A percentile compares a stretch with the other conserved stretches of the same genome.
Evolutionary conservation across 1,140 invertebrate genomes (phyloP).

Genomic region (Anastrepha obliqua): DNA sequence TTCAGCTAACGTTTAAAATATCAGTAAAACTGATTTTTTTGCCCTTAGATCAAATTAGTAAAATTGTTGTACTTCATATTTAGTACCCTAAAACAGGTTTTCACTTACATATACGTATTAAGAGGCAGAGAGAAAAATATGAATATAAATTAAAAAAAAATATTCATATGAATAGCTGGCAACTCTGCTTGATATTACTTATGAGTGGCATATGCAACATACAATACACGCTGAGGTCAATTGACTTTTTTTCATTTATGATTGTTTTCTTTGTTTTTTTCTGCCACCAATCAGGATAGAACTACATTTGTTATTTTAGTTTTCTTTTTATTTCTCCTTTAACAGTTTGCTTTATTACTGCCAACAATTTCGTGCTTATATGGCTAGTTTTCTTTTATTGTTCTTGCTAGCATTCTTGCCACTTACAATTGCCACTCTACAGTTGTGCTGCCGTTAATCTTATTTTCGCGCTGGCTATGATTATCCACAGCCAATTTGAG

Average conservation of each 20-base stretch:
- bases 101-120: too few species aligned
- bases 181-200: not conserved
- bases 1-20: too few species aligned
- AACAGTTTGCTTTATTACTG: not conserved
- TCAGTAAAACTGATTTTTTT: too few species aligned
- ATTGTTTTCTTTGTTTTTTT: not conserved
- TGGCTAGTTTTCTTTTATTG: too few species aligned
- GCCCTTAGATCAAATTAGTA: too few species aligned
- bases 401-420: not conserved
- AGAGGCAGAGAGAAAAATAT: too few species aligned
- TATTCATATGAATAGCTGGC: not conserved
- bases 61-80: too few species aligned
- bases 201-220: not conserved
- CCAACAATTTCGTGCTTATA: too few species aligned
- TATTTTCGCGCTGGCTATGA: not conserved
- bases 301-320: not conserved
- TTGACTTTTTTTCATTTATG: too few species aligned
- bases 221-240: too few species aligned
- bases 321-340: not conserved
- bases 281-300: not conserved
- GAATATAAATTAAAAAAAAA: too few species aligned
- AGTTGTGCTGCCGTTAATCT: not conserved
- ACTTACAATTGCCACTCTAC: not conserved
- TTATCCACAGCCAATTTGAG: not conserved
- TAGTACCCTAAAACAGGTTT: too few species aligned